A percentile compares a stretch with the other conserved stretches of the same genome.
phyloP scores from a whole-genome alignment of 2,113 vertebrate genomes.

The Jacana jacana region DNA sequence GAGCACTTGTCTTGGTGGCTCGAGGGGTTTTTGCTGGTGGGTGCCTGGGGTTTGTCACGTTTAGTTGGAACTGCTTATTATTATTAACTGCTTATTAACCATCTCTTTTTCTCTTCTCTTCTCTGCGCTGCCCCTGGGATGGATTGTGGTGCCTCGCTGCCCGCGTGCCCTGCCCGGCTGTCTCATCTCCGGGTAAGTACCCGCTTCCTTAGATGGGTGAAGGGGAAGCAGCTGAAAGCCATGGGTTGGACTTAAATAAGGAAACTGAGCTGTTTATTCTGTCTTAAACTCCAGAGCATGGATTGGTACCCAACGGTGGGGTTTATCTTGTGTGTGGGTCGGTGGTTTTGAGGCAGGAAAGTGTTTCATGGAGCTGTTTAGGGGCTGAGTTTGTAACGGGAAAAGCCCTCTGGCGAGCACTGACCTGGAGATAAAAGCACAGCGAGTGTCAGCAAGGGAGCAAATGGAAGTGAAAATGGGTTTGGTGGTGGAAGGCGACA shows the following conservation, averaged over 20 bases:
- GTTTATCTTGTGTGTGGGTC: neutral
- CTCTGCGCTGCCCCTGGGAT: neutral
- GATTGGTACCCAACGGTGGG: neutral
- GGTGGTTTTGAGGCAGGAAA: neutral
- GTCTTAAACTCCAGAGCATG: neutral
- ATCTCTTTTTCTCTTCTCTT: conserved; percentile 4
- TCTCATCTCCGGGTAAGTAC: conserved; percentile 55
- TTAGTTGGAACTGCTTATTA: conserved; percentile 8
- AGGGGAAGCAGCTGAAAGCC: neutral
- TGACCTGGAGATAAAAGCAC: neutral
- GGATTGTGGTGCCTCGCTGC: neutral
- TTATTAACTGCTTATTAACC: conserved; percentile 44
- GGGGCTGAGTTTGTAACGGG: neutral
- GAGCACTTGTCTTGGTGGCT: neutral
- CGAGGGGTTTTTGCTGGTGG: neutral
- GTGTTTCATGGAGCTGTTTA: neutral
- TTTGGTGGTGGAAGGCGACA: neutral
- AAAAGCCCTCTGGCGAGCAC: neutral
- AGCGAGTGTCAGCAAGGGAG: neutral
- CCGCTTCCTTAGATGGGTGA: neutral
- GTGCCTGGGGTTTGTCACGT: neutral
- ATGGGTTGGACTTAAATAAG: neutral
- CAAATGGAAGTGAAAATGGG: neutral
- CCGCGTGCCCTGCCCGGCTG: neutral
- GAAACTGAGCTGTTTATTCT: neutral